A percentile compares a stretch with the other conserved stretches of the same genome.
These are phyloP conservation scores for Pycnomerus fuliginosus DNA, from an alignment of 2,888 invertebrate genomes.

Conservation along the genomic window DNA sequence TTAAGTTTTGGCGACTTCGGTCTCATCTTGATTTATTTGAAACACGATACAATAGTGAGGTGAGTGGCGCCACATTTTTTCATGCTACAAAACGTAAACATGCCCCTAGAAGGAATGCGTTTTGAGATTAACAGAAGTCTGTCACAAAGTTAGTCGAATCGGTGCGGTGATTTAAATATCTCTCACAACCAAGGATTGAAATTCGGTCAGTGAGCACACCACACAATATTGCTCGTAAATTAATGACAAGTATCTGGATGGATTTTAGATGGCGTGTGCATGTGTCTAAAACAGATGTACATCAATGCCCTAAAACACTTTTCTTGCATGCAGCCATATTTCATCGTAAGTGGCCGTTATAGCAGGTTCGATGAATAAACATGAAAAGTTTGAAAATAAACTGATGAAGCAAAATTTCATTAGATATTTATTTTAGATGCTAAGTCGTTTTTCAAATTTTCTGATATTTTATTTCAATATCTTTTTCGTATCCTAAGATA, in stretches of 20 bases:
- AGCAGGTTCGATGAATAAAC: slow-evolving; percentile 4
- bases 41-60: slow-evolving; percentile 31
- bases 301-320: slow-evolving; percentile 10
- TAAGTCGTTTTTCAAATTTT: too few species aligned
- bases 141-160: slow-evolving; percentile 7
- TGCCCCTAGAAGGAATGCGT: too few species aligned
- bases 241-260: slow-evolving; percentile 16
- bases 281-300: slow-evolving; percentile 16
- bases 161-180: slow-evolving; percentile 4
- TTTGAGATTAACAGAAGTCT: too few species aligned
- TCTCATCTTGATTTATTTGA: slow-evolving; percentile 23
- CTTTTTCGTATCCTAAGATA: too few species aligned
- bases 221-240: slow-evolving; percentile 5
- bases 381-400: too few species aligned
- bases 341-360: slow-evolving; percentile 15
- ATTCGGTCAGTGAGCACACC: slow-evolving; percentile 9
- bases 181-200: slow-evolving; percentile 5
- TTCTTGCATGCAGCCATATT: slow-evolving; percentile 15
- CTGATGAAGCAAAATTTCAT: too few species aligned
- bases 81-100: too few species aligned
- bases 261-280: slow-evolving; percentile 7
- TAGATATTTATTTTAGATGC: too few species aligned
- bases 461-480: too few species aligned
- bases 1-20: too few species aligned
- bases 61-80: slow-evolving; percentile 38